A percentile compares a stretch with the other conserved stretches of the same genome.
Conservation (phyloP, 2,888 invertebrate genomes). For the Emesis russula region DNA sequence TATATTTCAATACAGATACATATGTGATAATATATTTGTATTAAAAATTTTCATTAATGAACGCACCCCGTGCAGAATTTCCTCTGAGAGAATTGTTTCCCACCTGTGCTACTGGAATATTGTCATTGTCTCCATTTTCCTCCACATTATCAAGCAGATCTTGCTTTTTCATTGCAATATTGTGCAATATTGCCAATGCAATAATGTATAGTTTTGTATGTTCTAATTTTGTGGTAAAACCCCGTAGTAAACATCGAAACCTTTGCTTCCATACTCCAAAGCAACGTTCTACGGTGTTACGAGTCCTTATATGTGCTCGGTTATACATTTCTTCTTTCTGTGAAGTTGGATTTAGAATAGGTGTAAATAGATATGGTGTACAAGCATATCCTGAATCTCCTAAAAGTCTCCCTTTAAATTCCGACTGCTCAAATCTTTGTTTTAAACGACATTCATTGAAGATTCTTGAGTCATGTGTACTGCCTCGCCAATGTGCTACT, state of each 20-base stretch:
- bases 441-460: constrained; percentile 51
- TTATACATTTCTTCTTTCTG: background rate
- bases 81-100: background rate
- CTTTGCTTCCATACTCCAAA: constrained; percentile 45
- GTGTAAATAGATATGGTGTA: background rate
- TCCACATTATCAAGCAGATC: background rate
- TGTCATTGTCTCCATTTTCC: too few species aligned
- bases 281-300: constrained; percentile 17
- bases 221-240: constrained; percentile 27
- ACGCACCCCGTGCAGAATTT: background rate
- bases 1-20: too few species aligned
- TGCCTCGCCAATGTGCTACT: constrained; percentile 81
- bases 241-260: constrained; percentile 44
- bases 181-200: constrained; percentile 40
- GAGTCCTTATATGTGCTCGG: background rate
- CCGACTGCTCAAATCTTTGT: background rate
- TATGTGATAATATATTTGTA: too few species aligned
- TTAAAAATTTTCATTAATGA: background rate
- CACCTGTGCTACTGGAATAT: too few species aligned
- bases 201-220: constrained; percentile 40
- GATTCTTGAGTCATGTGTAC: constrained; percentile 79
- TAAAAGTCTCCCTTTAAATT: background rate
- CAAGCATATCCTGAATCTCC: background rate
- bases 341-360: background rate
- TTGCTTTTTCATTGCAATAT: constrained; percentile 28